phyloP scores from a whole-genome alignment of 1,140 invertebrate genomes.

The Bombyx mandarina region DNA sequence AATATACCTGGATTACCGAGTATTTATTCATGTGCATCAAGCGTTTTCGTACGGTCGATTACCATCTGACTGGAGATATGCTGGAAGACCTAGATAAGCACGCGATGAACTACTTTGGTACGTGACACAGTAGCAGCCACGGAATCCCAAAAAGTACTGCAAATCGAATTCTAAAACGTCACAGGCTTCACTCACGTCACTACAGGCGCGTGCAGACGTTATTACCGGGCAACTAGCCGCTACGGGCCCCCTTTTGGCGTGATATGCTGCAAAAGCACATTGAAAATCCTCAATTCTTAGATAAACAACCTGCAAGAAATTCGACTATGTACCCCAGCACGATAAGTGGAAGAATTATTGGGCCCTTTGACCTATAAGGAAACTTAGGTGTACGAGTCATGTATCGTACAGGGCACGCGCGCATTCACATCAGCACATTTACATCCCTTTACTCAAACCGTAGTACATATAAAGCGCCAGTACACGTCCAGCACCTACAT shows the following conservation, averaged over 20 bases:
- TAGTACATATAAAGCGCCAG: too few relatives aligned
- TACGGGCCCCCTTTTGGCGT: not conserved
- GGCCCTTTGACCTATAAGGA: too few relatives aligned
- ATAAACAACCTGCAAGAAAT: too few relatives aligned
- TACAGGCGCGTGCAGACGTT: constrained; percentile 1
- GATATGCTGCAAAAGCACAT: too few relatives aligned
- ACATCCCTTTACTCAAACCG: too few relatives aligned
- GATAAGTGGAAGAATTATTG: too few relatives aligned
- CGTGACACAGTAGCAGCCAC: not conserved
- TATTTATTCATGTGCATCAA: not conserved
- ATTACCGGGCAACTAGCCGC: not conserved
- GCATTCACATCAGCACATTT: too few relatives aligned
- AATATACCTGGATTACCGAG: not conserved
- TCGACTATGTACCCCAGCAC: too few relatives aligned
- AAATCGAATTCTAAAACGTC: constrained; percentile 1
- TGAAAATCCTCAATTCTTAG: too few relatives aligned
- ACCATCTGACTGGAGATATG: not conserved
- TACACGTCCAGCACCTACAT: too few relatives aligned
- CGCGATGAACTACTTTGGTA: not conserved
- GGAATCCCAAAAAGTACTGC: not conserved
- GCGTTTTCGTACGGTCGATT: not conserved
- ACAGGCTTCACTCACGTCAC: not conserved
- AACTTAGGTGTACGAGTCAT: too few relatives aligned
- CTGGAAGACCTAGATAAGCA: not conserved
- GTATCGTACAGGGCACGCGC: too few relatives aligned